Conservation (phyloP, 30 jellyfish, hydroid and myxozoan species). For the Turritopsis rubra region DNA sequence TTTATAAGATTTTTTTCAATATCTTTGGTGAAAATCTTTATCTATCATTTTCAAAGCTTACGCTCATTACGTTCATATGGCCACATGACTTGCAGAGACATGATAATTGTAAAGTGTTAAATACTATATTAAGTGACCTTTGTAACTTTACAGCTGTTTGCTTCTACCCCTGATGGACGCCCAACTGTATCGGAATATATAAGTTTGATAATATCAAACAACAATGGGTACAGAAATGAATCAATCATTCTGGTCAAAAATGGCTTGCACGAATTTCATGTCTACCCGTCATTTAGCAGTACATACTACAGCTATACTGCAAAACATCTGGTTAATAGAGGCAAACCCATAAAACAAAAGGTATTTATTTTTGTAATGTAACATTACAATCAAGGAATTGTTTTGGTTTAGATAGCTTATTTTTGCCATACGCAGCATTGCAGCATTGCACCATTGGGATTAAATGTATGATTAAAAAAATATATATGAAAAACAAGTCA, state of each 20-base stretch:
- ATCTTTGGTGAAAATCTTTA: too few relatives aligned
- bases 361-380: not conserved
- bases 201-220: not conserved
- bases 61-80: too few relatives aligned
- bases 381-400: not conserved
- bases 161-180: slow-evolving; percentile 9
- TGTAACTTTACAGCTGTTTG: not conserved
- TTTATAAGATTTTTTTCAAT: too few relatives aligned
- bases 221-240: not conserved
- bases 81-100: too few relatives aligned
- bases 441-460: too few relatives aligned
- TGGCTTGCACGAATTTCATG: not conserved
- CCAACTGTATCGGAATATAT: not conserved
- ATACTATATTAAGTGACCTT: not conserved
- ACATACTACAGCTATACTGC: not conserved
- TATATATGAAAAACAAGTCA: too few relatives aligned
- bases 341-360: not conserved
- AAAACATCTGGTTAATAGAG: not conserved
- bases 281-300: not conserved
- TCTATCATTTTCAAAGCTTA: too few relatives aligned
- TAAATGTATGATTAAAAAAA: too few relatives aligned
- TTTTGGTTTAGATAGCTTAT: too few relatives aligned
- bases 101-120: not conserved
- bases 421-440: too few relatives aligned
- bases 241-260: not conserved